Percentiles rank a stretch among this genome's conserved stretches.
phyloP scores from a whole-genome alignment of 2,113 vertebrate genomes.

The Xenus cinereus region DNA sequence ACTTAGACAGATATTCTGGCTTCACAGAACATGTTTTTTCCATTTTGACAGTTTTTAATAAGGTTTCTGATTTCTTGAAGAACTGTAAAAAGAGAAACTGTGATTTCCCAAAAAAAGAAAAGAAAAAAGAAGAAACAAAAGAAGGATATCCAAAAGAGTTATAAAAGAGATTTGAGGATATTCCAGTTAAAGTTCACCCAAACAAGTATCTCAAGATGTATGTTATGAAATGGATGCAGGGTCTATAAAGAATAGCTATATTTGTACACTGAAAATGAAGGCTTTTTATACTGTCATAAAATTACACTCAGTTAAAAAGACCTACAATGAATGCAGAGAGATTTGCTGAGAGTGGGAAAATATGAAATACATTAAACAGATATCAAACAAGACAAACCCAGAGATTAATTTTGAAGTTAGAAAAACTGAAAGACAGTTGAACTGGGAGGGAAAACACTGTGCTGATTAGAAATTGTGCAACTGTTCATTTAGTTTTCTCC shows the following conservation, averaged over 20 bases:
- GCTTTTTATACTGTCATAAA: constrained; percentile 26
- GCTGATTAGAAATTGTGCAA: neutral
- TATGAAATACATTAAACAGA: neutral
- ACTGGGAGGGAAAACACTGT: neutral
- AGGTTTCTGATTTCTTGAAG: constrained; percentile 39
- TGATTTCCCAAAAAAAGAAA: neutral
- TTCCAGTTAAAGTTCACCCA: neutral
- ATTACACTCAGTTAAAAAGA: constrained; percentile 3
- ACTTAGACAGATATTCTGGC: constrained; percentile 36
- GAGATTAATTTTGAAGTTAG: neutral
- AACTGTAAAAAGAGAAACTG: constrained; percentile 17
- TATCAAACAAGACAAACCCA: neutral
- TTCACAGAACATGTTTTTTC: constrained; percentile 45
- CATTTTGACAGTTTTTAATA: constrained; percentile 57
- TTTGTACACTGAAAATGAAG: neutral
- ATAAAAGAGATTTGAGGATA: constrained; percentile 26
- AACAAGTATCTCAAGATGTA: constrained; percentile 42
- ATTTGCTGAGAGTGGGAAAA: neutral
- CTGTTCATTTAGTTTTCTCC: neutral
- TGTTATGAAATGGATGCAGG: constrained; percentile 16
- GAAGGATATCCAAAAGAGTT: neutral
- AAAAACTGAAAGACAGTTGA: neutral
- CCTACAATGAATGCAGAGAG: neutral
- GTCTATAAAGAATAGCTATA: neutral
- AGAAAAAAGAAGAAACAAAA: neutral